These are phyloP conservation scores for Spinus pinus DNA, from an alignment of 2,797 vertebrate genomes.

Conservation along the genomic window DNA sequence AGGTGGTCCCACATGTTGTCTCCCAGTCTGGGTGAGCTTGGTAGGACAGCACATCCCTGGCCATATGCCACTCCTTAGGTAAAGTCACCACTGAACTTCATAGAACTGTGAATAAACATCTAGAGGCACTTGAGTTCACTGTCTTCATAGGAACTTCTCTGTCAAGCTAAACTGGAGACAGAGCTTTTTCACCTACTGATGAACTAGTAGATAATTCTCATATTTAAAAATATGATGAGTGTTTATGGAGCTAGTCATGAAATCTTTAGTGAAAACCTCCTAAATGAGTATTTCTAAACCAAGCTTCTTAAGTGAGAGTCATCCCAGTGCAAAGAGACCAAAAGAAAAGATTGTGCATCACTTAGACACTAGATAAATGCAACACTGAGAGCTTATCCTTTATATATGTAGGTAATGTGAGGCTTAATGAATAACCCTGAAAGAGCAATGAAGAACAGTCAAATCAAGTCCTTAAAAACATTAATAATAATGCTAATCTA, in stretches of 20 bases:
- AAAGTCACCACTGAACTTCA: not conserved
- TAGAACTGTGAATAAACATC: not conserved
- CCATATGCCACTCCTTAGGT: not conserved
- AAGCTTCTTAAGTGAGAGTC: not conserved
- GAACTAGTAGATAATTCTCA: not conserved
- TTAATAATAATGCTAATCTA: not conserved
- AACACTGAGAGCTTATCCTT: not conserved
- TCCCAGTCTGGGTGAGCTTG: not conserved
- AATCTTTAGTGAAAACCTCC: not conserved
- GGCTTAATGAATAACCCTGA: not conserved
- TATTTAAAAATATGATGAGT: not conserved
- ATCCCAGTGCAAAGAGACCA: not conserved
- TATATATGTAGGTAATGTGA: not conserved
- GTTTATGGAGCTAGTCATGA: not conserved
- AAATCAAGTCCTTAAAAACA: not conserved
- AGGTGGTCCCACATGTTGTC: not conserved
- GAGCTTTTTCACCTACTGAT: not conserved
- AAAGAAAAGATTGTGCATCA: not conserved
- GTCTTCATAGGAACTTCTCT: not conserved
- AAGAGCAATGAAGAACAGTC: not conserved
- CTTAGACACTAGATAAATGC: not conserved
- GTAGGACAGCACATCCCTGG: not conserved
- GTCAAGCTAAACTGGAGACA: not conserved
- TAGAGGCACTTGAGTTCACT: not conserved
- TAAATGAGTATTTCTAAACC: not conserved